Evolutionary conservation across 2,888 invertebrate genomes (phyloP).

Genomic region (Caenorhabditis sp.): DNA sequence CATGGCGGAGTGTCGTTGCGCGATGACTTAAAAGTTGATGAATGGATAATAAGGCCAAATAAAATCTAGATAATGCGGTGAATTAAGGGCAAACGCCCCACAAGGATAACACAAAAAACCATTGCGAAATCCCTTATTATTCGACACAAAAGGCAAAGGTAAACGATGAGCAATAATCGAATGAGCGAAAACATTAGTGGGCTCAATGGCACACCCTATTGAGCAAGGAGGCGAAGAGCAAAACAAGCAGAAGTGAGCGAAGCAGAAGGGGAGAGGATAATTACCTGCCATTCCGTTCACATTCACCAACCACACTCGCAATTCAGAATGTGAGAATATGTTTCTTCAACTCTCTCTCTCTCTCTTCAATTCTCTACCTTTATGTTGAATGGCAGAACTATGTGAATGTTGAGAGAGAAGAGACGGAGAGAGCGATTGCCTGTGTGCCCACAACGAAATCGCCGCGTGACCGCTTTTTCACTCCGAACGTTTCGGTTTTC

Average conservation of each 20-base stretch:
- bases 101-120: conserved; percentile 21
- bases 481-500: conserved; percentile 46
- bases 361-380: not conserved
- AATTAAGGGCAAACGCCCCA: conserved; percentile 5
- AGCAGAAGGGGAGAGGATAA: conserved; percentile 13
- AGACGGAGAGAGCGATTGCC: conserved; percentile 28
- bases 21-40: too few relatives aligned
- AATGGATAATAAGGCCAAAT: not conserved
- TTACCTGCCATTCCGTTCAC: conserved; percentile 43
- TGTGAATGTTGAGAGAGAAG: conserved; percentile 9
- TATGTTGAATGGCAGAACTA: conserved; percentile 22
- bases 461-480: conserved; percentile 53
- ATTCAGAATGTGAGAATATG: conserved; percentile 52
- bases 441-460: conserved; percentile 29
- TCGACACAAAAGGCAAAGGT: not conserved
- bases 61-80: not conserved
- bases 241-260: conserved; percentile 12
- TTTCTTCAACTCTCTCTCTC: conserved; percentile 15
- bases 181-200: not conserved
- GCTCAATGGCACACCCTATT: conserved; percentile 12
- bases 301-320: conserved; percentile 4
- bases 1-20: too few relatives aligned
- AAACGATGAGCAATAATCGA: conserved; percentile 36
- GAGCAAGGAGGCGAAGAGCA: conserved; percentile 4
- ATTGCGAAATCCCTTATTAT: conserved; percentile 43